Conservation (phyloP, 1,140 invertebrate genomes). For the Apis laboriosa region DNA sequence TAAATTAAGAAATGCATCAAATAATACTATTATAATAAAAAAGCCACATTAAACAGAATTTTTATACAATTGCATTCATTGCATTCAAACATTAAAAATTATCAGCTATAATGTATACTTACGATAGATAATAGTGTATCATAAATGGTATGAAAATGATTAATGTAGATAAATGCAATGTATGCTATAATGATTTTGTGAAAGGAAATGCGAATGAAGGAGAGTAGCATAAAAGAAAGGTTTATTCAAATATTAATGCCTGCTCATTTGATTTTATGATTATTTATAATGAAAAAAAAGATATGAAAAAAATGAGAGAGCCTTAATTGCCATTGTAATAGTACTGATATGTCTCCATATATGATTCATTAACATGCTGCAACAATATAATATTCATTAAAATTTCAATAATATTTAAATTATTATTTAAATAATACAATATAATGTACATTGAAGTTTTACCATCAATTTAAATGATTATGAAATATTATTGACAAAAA, state of each 20-base stretch:
- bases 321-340: conserved; percentile 64
- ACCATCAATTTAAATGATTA: conserved; percentile 26
- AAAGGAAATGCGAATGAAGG: conserved; percentile 24
- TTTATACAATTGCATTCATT: conserved; percentile 31
- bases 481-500: conserved; percentile 7
- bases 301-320: conserved; percentile 51
- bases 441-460: conserved; percentile 31
- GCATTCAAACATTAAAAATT: conserved; percentile 21
- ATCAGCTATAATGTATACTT: conserved; percentile 51
- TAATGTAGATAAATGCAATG: conserved; percentile 44
- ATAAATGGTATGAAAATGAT: conserved; percentile 25
- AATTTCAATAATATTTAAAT: conserved; percentile 46
- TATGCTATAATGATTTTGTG: conserved; percentile 23
- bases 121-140: conserved; percentile 45
- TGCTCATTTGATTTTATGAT: conserved; percentile 39
- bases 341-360: conserved; percentile 69
- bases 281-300: conserved; percentile 43
- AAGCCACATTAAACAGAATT: background rate
- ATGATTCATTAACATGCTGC: conserved; percentile 76
- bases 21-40: background rate
- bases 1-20: background rate
- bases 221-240: conserved; percentile 4
- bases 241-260: conserved; percentile 37
- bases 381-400: conserved; percentile 79
- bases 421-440: conserved; percentile 10